A percentile compares a stretch with the other conserved stretches of the same genome.
phyloP scores from a whole-genome alignment of 1,140 invertebrate species.

The Episyrphus balteatus region DNA sequence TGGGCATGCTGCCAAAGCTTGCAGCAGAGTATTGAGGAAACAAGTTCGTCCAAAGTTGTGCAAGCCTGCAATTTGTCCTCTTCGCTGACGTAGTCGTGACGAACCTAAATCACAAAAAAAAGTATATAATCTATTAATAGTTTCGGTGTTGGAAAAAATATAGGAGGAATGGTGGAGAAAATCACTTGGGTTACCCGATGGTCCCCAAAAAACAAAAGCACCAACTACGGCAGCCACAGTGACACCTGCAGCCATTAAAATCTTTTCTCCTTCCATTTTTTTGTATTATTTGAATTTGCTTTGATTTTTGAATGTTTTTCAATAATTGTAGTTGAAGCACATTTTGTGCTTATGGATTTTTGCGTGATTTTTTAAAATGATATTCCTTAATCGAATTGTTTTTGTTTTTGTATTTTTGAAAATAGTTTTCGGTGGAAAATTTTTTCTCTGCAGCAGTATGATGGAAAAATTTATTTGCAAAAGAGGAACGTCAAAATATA shows the following conservation, averaged over 20 bases:
- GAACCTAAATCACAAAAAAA: constrained; percentile 29
- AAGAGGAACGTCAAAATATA: too few relatives aligned
- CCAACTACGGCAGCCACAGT: constrained; percentile 64
- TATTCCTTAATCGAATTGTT: too few relatives aligned
- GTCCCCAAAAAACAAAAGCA: constrained; percentile 69
- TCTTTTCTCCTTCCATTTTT: constrained; percentile 34
- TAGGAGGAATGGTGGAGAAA: too few relatives aligned
- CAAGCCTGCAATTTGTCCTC: constrained; percentile 64
- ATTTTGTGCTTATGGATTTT: too few relatives aligned
- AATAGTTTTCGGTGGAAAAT: too few relatives aligned
- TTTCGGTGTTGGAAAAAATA: not conserved
- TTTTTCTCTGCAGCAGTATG: too few relatives aligned
- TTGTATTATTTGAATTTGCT: not conserved
- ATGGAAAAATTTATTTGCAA: too few relatives aligned
- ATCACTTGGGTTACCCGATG: constrained; percentile 38
- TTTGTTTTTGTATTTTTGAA: too few relatives aligned
- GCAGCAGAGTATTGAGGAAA: constrained; percentile 75
- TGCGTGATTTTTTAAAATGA: too few relatives aligned
- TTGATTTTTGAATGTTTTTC: not conserved
- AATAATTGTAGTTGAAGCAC: too few relatives aligned
- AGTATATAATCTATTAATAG: not conserved
- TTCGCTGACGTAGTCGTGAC: constrained; percentile 41
- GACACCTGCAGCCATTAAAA: constrained; percentile 53
- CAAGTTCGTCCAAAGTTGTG: constrained; percentile 79
- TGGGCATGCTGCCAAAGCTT: constrained; percentile 71